Percentiles rank a stretch among this genome's conserved stretches.
These are phyloP conservation scores for Ischnus inquisitorius DNA, from an alignment of 2,888 invertebrate genomes.

Conservation along the genomic window DNA sequence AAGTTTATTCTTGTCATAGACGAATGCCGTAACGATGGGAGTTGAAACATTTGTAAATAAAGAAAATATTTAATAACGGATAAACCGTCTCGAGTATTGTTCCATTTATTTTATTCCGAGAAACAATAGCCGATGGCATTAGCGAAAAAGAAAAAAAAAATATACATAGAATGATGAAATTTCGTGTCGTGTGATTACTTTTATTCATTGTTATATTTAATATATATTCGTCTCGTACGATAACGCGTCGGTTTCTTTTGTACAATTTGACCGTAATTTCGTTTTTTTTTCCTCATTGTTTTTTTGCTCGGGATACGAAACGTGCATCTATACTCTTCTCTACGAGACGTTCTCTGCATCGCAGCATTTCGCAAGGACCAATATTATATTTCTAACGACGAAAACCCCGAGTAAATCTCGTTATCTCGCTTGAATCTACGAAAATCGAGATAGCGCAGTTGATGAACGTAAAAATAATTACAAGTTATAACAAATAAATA, in stretches of 20 bases:
- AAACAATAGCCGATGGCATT: not conserved
- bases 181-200: conserved; percentile 54
- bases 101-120: conserved; percentile 15
- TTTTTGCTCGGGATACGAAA: conserved; percentile 15
- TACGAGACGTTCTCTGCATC: conserved; percentile 2
- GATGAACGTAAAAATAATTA: conserved; percentile 74
- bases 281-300: conserved; percentile 2
- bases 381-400: conserved; percentile 23
- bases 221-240: conserved; percentile 37
- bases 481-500: conserved; percentile 82
- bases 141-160: conserved; percentile 3
- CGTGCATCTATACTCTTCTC: conserved; percentile 9
- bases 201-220: conserved; percentile 54
- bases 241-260: conserved; percentile 70
- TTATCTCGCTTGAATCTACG: conserved; percentile 38
- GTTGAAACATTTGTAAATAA: conserved; percentile 83
- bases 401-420: conserved; percentile 16
- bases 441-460: conserved; percentile 29
- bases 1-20: conserved; percentile 71
- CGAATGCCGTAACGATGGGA: conserved; percentile 74
- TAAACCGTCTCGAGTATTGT: not conserved
- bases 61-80: conserved; percentile 82
- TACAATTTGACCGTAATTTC: conserved; percentile 70
- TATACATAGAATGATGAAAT: not conserved
- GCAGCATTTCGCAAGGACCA: conserved; percentile 25